These are phyloP conservation scores for Blastomussa wellsi DNA, from an alignment of 92 coral and sea anemone genomes.

Conservation along the genomic window DNA sequence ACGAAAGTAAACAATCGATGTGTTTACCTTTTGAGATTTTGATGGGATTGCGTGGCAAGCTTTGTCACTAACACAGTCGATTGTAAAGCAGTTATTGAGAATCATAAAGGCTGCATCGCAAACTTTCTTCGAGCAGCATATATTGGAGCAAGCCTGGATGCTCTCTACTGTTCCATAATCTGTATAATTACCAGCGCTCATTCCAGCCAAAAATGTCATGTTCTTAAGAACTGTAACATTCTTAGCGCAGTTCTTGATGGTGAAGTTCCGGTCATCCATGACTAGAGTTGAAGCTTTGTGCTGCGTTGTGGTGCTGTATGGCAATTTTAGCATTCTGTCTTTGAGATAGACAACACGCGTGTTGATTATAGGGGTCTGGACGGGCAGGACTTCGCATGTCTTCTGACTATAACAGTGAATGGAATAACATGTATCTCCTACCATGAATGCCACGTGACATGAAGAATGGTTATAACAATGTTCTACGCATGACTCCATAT, in stretches of 20 bases:
- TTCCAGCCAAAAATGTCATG: conserved; percentile 92
- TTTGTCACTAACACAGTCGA: conserved; percentile 75
- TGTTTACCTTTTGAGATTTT: conserved; percentile 63
- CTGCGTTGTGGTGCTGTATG: conserved; percentile 39
- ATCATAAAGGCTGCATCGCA: conserved; percentile 98
- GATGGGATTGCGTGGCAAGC: conserved; percentile 85
- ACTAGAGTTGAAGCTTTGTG: conserved; percentile 13
- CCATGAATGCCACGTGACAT: conserved; percentile 91
- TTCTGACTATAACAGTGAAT: conserved; percentile 87
- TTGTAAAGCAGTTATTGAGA: conserved; percentile 79
- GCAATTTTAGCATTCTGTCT: conserved; percentile 65
- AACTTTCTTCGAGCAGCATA: conserved; percentile 77
- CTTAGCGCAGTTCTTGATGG: conserved; percentile 52
- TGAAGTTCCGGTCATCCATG: conserved; percentile 12
- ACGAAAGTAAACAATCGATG: conserved; percentile 72
- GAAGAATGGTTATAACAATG: conserved; percentile 59
- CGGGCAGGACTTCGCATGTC: conserved; percentile 82
- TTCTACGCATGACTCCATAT: conserved; percentile 71
- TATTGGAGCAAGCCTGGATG: conserved; percentile 74
- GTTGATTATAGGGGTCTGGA: conserved; percentile 59
- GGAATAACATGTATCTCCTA: conserved; percentile 72
- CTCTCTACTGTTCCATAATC: conserved; percentile 85
- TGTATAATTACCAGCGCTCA: conserved; percentile 93
- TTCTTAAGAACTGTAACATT: conserved; percentile 68
- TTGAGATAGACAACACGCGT: conserved; percentile 74